phyloP scores from a whole-genome alignment of 1,140 invertebrate genomes.

The Drosophila nasuta region DNA sequence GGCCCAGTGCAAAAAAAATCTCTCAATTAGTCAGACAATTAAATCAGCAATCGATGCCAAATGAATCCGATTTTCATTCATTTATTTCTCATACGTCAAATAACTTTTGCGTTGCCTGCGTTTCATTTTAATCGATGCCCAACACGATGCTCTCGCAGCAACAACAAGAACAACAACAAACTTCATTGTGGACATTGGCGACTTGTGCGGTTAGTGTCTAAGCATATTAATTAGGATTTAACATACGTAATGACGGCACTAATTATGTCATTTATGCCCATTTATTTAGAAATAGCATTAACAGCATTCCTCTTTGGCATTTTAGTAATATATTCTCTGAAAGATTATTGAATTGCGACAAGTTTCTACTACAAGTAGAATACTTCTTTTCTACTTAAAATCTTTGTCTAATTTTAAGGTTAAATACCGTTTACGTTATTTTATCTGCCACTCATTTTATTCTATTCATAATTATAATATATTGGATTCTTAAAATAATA shows the following conservation, averaged over 20 bases:
- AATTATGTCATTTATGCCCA: background rate
- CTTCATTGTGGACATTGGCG: background rate
- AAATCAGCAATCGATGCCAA: conserved; percentile 79
- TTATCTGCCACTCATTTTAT: too few species aligned
- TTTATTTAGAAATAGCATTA: background rate
- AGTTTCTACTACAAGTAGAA: too few species aligned
- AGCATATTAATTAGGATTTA: conserved; percentile 5
- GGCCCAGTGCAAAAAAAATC: conserved; percentile 73
- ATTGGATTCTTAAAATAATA: background rate
- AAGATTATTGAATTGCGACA: too few species aligned
- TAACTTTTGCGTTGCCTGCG: conserved; percentile 33
- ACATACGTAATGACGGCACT: background rate
- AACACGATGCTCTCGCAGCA: background rate
- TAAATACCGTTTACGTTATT: too few species aligned
- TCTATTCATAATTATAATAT: too few species aligned
- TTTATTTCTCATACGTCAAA: conserved; percentile 52
- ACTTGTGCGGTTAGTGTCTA: conserved; percentile 11
- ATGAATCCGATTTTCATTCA: conserved; percentile 60
- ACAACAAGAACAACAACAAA: background rate
- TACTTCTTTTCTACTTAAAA: too few species aligned
- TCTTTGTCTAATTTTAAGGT: too few species aligned
- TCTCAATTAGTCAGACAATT: conserved; percentile 85
- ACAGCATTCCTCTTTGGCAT: background rate
- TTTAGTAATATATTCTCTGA: background rate
- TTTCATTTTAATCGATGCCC: conserved; percentile 12